These are phyloP conservation scores for Corticium candelabrum DNA, from an alignment of 37 sponge, comb jelly and placozoan genomes.

Conservation along the genomic window DNA sequence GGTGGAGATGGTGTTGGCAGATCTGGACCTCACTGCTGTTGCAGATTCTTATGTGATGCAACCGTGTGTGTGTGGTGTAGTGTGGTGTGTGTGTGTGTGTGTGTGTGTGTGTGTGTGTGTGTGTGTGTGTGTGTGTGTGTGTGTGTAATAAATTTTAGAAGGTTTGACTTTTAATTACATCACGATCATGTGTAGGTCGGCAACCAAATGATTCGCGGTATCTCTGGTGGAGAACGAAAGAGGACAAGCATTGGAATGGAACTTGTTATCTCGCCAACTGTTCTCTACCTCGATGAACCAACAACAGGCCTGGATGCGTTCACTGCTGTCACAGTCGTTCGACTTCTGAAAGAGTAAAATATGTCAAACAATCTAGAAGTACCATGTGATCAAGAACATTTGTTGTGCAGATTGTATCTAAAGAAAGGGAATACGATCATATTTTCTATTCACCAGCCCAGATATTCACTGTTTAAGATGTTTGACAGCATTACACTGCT, in stretches of 20 bases:
- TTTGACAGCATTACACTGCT: constrained; percentile 50
- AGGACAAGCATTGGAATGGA: constrained; percentile 23
- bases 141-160: too few species aligned
- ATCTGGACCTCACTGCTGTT: constrained; percentile 47
- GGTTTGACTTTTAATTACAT: too few species aligned
- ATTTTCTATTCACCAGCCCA: constrained; percentile 33
- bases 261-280: constrained; percentile 5
- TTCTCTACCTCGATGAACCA: constrained; percentile 21
- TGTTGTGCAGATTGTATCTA: too few species aligned
- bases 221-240: constrained; percentile 28
- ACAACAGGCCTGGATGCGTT: constrained; percentile 22
- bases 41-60: constrained; percentile 42
- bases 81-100: constrained; percentile 23
- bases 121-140: constrained; percentile 24
- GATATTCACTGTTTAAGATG: constrained; percentile 30
- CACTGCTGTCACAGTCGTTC: constrained; percentile 14
- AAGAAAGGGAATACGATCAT: constrained; percentile 18
- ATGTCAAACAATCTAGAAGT: neutral
- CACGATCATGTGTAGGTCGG: constrained; percentile 50
- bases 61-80: too few species aligned
- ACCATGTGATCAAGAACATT: too few species aligned
- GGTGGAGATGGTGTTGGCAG: constrained; percentile 52
- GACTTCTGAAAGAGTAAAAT: constrained; percentile 9
- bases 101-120: constrained; percentile 28
- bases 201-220: constrained; percentile 42